Conservation (phyloP, 2,797 vertebrate genomes). For the Lepus oiostolus region DNA sequence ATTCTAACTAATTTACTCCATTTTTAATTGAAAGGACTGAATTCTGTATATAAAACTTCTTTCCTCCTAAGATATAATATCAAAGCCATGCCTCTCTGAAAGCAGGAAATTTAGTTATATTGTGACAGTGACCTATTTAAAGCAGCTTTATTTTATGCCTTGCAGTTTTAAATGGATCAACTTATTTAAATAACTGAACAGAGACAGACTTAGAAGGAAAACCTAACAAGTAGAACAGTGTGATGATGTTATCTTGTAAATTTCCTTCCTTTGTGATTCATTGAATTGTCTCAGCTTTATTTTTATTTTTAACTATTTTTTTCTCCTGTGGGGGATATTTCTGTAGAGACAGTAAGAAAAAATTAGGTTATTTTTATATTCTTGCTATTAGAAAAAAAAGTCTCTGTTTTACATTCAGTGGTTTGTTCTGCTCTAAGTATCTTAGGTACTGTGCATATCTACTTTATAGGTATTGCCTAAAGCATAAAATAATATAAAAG, state of each 20-base stretch:
- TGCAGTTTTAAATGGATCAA: conserved; percentile 65
- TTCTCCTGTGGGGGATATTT: conserved; percentile 16
- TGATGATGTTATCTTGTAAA: conserved; percentile 26
- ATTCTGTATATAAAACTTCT: conserved; percentile 50
- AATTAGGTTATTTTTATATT: conserved; percentile 47
- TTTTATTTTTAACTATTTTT: conserved; percentile 54
- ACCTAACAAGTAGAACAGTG: conserved; percentile 36
- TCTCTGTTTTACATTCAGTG: background rate
- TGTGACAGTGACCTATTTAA: conserved; percentile 71
- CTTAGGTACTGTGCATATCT: background rate
- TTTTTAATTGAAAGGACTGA: conserved; percentile 66
- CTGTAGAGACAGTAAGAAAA: background rate
- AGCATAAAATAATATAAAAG: background rate
- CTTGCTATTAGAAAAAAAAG: conserved; percentile 28
- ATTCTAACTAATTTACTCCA: conserved; percentile 67
- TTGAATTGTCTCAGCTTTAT: conserved; percentile 30
- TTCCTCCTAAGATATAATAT: conserved; percentile 68
- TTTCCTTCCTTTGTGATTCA: conserved; percentile 38
- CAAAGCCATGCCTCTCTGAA: conserved; percentile 62
- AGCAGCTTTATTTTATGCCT: conserved; percentile 64
- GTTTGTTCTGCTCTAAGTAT: background rate
- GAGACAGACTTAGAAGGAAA: conserved; percentile 40
- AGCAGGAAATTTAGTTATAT: conserved; percentile 72
- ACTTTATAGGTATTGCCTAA: background rate
- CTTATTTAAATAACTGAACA: conserved; percentile 76